Base-by-base conservation (phyloP, 2,888 invertebrate species). In the Diaprepes abbreviatus region DNA sequence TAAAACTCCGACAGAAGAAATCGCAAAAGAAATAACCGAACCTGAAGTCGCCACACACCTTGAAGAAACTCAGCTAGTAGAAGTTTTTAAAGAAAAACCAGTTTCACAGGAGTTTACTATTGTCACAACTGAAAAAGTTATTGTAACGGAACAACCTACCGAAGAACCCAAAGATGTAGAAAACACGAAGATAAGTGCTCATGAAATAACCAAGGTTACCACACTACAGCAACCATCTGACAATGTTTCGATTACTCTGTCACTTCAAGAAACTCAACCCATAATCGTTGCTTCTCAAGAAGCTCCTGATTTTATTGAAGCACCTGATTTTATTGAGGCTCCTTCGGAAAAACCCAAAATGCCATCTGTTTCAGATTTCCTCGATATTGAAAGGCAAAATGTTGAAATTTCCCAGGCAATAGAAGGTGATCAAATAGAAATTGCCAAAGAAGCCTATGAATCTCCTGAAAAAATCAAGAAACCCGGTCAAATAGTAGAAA, bases 401-500 rank as follows among this genome's bases (percentile, higher is more conserved):
- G 65, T 66, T 31, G 71, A 71, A 38, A 28, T 50, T 12, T 21
- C 40, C 10, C 24, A 48, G 17, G 54, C 35, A 16, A 4, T 40
- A 7, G 24, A 65, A 17, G 43, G 45, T 24, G 21, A 7, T 21
- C 12, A 55, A 3, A 21, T 36, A 12, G 33, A 66, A 65, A 19
- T 52, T 66, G 38, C 71, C 45, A 52, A 64, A 45, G 73, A 55
- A 5, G 36, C 45, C 16, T 52, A 81, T 1, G 24, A 38, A 31
- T 57, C 57, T 4, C 24, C 33, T 35, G 31, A 63, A 9, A 57
- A 59, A 16, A 24, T 3, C 16, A 43, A 43, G n/a, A 36, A 24
- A 40, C 81, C 85, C n/a, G 77, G 84, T 17, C 78, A 80, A 72
- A 76, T 74, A 48, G 80, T 84, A 36, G 81, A 83, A 73, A 81